Percentiles rank a stretch among this genome's conserved stretches.
These are phyloP conservation scores for Pseudomyrmex dendroicus DNA, from an alignment of 1,140 invertebrate species.

Conservation along the genomic window DNA sequence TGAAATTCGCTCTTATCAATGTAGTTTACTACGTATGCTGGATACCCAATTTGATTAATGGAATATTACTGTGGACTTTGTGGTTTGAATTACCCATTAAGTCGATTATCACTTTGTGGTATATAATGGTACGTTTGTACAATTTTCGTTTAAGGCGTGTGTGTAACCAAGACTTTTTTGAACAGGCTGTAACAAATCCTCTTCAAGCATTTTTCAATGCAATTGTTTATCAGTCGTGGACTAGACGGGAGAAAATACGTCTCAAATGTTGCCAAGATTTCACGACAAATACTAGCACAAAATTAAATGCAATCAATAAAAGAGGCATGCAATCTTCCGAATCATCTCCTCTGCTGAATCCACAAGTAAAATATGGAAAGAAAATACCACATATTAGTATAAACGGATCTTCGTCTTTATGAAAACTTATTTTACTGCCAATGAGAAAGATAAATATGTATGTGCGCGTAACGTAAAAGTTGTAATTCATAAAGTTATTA, in stretches of 20 bases:
- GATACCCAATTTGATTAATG: conserved; percentile 92
- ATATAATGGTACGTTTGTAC: conserved; percentile 89
- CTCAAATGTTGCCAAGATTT: conserved; percentile 80
- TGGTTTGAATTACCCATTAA: conserved; percentile 90
- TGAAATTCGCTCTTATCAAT: conserved; percentile 92
- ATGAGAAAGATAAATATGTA: conserved; percentile 12
- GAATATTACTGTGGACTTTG: conserved; percentile 90
- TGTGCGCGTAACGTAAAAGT: no score
- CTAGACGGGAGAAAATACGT: conserved; percentile 80
- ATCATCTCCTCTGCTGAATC: conserved; percentile 79
- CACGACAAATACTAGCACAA: conserved; percentile 43
- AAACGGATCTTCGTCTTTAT: conserved; percentile 83
- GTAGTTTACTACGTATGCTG: conserved; percentile 92
- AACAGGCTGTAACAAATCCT: conserved; percentile 91
- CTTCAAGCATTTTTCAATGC: conserved; percentile 93
- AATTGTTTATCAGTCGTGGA: conserved; percentile 91
- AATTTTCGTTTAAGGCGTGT: not conserved
- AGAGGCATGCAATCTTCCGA: conserved; percentile 67
- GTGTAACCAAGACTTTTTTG: not conserved
- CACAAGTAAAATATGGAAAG: conserved; percentile 66
- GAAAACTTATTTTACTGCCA: conserved; percentile 54
- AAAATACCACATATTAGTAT: conserved; percentile 80
- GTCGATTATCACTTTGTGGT: conserved; percentile 90
- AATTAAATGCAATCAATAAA: conserved; percentile 12
- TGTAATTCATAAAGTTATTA: no score